phyloP scores from a whole-genome alignment of 2,888 invertebrate genomes.

The Brenthis ino region DNA sequence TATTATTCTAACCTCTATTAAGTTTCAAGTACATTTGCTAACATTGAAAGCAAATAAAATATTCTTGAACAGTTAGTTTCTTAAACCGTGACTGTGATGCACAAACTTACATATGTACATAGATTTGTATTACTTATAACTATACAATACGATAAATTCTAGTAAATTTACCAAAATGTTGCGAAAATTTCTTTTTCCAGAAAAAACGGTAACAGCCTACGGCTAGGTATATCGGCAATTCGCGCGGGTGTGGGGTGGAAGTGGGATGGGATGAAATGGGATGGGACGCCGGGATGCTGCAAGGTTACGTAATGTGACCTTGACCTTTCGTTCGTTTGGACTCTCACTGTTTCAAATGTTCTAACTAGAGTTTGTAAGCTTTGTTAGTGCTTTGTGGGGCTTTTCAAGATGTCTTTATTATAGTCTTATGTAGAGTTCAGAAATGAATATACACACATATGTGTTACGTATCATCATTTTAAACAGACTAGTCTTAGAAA shows the following conservation, averaged over 20 bases:
- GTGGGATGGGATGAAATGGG: neutral
- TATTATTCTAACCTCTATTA: too few relatives aligned
- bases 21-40: neutral
- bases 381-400: slow-evolving; percentile 1
- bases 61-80: neutral
- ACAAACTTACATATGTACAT: too few relatives aligned
- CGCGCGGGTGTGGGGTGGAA: neutral
- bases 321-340: slow-evolving; percentile 47
- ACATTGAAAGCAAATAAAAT: neutral
- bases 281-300: slow-evolving; percentile 49
- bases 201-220: neutral
- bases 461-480: neutral
- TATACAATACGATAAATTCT: neutral
- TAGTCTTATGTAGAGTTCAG: neutral
- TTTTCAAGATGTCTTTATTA: slow-evolving; percentile 13
- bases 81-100: too few relatives aligned
- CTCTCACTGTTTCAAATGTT: slow-evolving; percentile 18
- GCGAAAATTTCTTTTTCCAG: neutral
- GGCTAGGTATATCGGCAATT: slow-evolving; percentile 2
- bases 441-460: neutral
- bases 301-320: slow-evolving; percentile 50
- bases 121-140: too few relatives aligned
- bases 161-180: neutral
- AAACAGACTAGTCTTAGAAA: too few relatives aligned
- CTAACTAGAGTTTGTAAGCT: slow-evolving; percentile 11